Evolutionary conservation across 1,140 invertebrate species (phyloP).

Genomic region (Augochlora pura): DNA sequence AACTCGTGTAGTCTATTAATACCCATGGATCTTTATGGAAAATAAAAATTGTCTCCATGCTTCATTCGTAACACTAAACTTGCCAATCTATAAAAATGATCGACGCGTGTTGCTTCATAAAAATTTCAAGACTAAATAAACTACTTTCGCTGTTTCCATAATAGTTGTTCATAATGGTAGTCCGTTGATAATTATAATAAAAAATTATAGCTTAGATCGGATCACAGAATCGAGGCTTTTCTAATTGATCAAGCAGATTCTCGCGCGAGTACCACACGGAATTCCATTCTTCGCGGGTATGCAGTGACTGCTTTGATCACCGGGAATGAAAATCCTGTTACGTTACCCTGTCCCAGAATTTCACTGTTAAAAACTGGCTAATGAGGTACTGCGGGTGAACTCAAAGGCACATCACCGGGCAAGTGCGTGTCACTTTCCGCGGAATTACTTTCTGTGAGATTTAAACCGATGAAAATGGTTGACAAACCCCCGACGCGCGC

Average conservation of each 20-base stretch:
- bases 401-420: neutral
- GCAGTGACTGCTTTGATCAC: neutral
- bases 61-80: no score
- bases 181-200: no score
- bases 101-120: no score
- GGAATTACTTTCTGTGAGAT: neutral
- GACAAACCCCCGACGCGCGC: neutral
- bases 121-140: no score
- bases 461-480: neutral
- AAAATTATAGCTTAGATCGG: no score
- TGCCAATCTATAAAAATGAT: no score
- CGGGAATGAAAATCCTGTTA: neutral
- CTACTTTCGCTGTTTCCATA: no score
- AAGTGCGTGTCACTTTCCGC: conserved; percentile 3
- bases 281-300: neutral
- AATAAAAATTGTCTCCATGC: no score
- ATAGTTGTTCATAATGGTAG: no score
- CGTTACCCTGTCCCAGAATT: neutral
- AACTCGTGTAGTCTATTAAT: no score
- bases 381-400: conserved; percentile 1
- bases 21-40: no score
- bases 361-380: conserved; percentile 4
- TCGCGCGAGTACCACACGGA: neutral
- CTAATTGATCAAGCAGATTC: neutral
- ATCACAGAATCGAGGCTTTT: no score